Evolutionary conservation across 2,797 vertebrate genomes (phyloP), one percentile per base, ranked within the genome.

Genomic region (Neopelma chrysocephalum): DNA sequence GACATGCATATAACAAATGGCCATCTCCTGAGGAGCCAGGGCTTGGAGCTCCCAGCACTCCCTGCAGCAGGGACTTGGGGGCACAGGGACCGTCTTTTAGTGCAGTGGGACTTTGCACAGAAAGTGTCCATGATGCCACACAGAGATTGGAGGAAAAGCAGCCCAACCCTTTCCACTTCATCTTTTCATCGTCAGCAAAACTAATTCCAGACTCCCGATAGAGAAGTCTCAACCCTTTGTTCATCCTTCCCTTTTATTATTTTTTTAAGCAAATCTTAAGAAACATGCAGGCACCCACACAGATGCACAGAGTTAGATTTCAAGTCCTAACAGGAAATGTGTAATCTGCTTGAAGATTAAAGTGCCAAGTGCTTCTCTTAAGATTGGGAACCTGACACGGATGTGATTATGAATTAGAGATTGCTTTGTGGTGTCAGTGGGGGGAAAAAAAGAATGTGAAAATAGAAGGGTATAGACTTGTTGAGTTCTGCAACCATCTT

Each of bases 261-360:
- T 43, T 92, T 68, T 87, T 83, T 10, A n/a, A 89, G 50, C 31
- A 83, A 92, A 71, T 64, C 72, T 83, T 65, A 43, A 93, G 88
- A 72, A 91, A 47, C 2, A 1, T 26, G 29, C 66, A 92, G 78
- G 89, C 86, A 87, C 81, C 83, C 86, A n/a, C 66, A 88, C 85
- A 73, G 64, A 79, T 71, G 71, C 82, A 66, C 42, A 19, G 80
- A 86, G 89, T 83, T 91, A 45, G 70, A 53, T 91, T 95, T 95
- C 96, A 96, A 87, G 94, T 90, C 94, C 88, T 54, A 89, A 92
- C 94, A 97, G 93, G 96, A 96, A 92, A 89, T 36, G 56, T 96
- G 96, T 94, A 95, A 94, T 94, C 95, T 95, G 58, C 85, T 84
- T 72, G 62, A 94, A 97, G 91, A 94, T 93, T 90, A 70, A 96